Percentiles rank a stretch among this genome's conserved stretches.
phyloP scores from a whole-genome alignment of 2,888 invertebrate species.

The Rhodophaea formosa region DNA sequence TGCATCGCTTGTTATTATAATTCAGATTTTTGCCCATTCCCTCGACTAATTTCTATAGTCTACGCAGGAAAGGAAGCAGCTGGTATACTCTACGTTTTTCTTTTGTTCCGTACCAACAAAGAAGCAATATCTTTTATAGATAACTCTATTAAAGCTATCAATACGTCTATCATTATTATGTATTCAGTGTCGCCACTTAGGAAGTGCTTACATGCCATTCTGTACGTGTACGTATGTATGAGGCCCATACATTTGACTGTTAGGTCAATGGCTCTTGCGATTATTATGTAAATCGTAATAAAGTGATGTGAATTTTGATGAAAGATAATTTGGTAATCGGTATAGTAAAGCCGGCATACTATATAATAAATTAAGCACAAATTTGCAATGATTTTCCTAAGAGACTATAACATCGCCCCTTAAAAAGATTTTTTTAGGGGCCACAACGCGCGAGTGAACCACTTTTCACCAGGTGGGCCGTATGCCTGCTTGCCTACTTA shows the following conservation, averaged over 20 bases:
- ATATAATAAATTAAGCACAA: background rate
- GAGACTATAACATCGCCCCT: no score
- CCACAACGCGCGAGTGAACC: no score
- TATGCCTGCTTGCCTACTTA: no score
- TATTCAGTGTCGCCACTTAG: conserved; percentile 27
- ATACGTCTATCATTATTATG: conserved; percentile 26
- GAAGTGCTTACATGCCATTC: conserved; percentile 23
- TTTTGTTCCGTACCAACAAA: no score
- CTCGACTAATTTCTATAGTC: no score
- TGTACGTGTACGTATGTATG: background rate
- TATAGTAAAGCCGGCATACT: background rate
- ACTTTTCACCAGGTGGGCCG: background rate
- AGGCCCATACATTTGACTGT: background rate
- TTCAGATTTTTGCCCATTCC: no score
- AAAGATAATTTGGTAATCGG: background rate
- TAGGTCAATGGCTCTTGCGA: conserved; percentile 1
- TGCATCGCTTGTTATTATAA: no score
- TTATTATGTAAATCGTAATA: conserved; percentile 6
- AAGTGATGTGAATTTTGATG: conserved; percentile 6
- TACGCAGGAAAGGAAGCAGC: no score
- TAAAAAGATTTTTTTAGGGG: no score
- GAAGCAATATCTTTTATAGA: no score
- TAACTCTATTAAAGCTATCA: background rate
- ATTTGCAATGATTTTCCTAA: no score
- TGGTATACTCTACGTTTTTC: no score